Base-by-base conservation (phyloP, 1,140 invertebrate genomes). In the Rhizoglyphus robini region DNA sequence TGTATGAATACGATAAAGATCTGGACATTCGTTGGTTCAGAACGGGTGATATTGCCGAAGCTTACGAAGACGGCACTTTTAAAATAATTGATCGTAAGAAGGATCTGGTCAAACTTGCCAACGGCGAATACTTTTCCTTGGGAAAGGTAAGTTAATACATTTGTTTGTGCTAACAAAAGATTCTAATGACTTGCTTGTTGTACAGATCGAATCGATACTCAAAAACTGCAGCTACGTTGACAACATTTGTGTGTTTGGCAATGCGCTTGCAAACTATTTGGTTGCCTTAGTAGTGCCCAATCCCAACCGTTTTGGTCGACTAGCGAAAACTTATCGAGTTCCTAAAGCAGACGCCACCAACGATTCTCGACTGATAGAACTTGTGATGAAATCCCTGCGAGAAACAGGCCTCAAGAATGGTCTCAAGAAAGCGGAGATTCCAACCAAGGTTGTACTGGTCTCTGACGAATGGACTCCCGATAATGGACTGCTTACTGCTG, bases 201-300 rank as follows among this genome's bases (percentile, higher is more conserved):
- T 59, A 13, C 47, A 63, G 8, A 67, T 68, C 15, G 83, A 88
- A 77, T 83, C 92, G 1, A 87, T 90, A 74, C 77, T 97, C 68
- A 95, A 96, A 75, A 95, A 92, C 0, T 92, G 87, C 72, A 85
- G 90, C 4, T 75, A 93, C 30, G 87, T 97, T 20, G 94, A 98
- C 74, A 96, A 96, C 75, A 87, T 95, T 73, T 95, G 91, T 73
- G 86, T 95, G 11, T 93, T 93, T 76, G 91, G 88, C 25, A 89
- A 94, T 77, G 81, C 86, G 11, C 81, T 81, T 30, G 88, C 91
- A 75, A 81, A 84, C 68, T 90, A 86, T 74, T 86, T 87, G 0
- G 90, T 97, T 34, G 91, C 90, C 38, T 79, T 97, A n/a, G 81
- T 97, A 27, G 90, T 96, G 54, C 91, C 93, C 1, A 90, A 90